Evolutionary conservation across 2,888 invertebrate genomes (phyloP), one percentile per base, ranked within the genome.

Genomic region (Leucophenga maculata): DNA sequence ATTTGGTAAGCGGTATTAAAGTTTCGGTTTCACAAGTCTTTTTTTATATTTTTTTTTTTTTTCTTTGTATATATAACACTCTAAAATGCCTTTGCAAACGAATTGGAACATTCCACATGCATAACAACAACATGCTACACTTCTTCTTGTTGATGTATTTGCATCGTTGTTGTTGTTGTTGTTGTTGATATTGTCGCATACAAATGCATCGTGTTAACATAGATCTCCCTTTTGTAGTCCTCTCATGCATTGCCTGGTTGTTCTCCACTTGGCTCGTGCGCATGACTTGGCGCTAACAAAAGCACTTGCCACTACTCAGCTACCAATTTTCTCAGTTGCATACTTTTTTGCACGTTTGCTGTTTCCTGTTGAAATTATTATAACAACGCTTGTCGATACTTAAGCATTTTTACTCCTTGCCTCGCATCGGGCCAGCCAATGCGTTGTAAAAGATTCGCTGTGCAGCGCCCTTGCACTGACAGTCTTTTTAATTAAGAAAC

Each of bases 401-500:
- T 31, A 69, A 59, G 65, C 69, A 6, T 32, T 67, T 44, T 71
- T 57, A 52, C 22, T 20, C 16, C 14, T 57, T 57, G 44, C 64
- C 50, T 31, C 65, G 32, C 13, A 32, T 20, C n/a, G 20, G 54
- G 18, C 39, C 31, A 31, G 16, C 14, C 20, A 39, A 4, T 60
- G 52, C 18, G 54, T 65, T 39, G 54, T 31, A 57, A 3, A 9
- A 39, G 39, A 39, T 39, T 39, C 39, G 39, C 3, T 39, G 8
- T 39, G 39, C 39, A 26, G 48, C 59, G 60, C 60, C 70, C 74
- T 74, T 77, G 77, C 78, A 83, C 82, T 80, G 80, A 80, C 80
- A 83, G 80, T 83, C 82, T 83, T 80, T 39, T 80, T 80, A 80
- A 80, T 80, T 80, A 80, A 80, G 82, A 76, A 80, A 78, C 83